These are phyloP conservation scores for Chionomys nivalis DNA, from an alignment of 2,113 vertebrate species.

Conservation along the genomic window DNA sequence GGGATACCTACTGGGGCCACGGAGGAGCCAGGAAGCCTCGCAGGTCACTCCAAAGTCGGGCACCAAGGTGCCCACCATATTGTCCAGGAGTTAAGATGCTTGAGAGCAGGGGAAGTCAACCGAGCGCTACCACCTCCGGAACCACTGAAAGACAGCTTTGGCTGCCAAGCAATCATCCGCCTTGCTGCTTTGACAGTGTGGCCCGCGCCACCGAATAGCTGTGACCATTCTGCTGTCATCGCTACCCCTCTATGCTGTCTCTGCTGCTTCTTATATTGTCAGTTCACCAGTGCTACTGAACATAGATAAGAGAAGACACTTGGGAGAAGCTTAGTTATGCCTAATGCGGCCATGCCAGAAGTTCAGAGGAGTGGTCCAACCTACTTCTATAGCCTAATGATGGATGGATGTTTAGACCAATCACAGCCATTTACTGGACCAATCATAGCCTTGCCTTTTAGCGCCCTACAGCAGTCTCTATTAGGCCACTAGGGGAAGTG, in stretches of 20 bases:
- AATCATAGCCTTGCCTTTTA: not conserved
- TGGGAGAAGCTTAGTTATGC: not conserved
- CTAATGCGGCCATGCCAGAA: not conserved
- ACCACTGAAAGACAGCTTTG: not conserved
- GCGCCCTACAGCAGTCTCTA: not conserved
- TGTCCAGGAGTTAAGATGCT: not conserved
- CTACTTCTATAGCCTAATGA: not conserved
- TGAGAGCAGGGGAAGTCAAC: not conserved
- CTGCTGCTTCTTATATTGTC: not conserved
- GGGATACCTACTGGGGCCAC: not conserved
- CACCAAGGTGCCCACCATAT: not conserved
- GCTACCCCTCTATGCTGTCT: not conserved
- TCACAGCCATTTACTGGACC: not conserved
- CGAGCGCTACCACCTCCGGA: too few species aligned
- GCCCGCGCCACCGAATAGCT: not conserved
- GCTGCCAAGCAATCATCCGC: not conserved
- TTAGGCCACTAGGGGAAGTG: too few species aligned
- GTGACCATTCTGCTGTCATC: not conserved
- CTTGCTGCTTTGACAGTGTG: not conserved
- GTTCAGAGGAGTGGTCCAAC: not conserved
- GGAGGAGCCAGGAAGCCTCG: not conserved
- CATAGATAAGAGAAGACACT: not conserved
- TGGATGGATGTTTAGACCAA: not conserved
- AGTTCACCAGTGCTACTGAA: not conserved
- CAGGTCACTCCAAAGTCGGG: not conserved